A percentile compares a stretch with the other conserved stretches of the same genome.
phyloP scores from a whole-genome alignment of 2,797 vertebrate species.

The Phalanger gymnotis region DNA sequence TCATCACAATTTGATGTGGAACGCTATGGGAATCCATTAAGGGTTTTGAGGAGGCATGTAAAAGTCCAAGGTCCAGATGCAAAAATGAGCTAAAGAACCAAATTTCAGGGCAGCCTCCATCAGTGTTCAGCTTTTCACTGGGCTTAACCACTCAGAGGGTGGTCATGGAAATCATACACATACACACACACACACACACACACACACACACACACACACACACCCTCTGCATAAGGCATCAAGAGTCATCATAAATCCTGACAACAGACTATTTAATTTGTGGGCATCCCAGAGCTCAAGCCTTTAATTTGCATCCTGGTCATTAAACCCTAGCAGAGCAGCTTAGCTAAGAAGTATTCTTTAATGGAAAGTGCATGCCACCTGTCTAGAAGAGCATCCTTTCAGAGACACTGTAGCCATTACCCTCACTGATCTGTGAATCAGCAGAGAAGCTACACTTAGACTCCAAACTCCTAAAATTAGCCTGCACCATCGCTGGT shows the following conservation, averaged over 20 bases:
- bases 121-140: background rate
- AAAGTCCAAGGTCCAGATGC: background rate
- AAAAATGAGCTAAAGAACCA: background rate
- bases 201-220: background rate
- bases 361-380: background rate
- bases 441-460: background rate
- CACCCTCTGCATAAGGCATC: background rate
- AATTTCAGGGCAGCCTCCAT: background rate
- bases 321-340: background rate
- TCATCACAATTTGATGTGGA: background rate
- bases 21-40: background rate
- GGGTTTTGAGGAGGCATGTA: background rate
- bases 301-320: conserved; percentile 6
- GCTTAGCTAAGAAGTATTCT: background rate
- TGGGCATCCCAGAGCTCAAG: background rate
- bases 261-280: background rate
- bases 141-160: background rate
- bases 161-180: no score
- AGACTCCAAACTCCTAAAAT: background rate
- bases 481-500: background rate
- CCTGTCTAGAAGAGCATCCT: background rate
- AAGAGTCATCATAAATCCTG: background rate
- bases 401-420: background rate
- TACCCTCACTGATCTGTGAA: background rate
- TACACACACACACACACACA: background rate